These are phyloP conservation scores for Microctonus brassicae DNA, from an alignment of 2,888 invertebrate species.

Conservation along the genomic window DNA sequence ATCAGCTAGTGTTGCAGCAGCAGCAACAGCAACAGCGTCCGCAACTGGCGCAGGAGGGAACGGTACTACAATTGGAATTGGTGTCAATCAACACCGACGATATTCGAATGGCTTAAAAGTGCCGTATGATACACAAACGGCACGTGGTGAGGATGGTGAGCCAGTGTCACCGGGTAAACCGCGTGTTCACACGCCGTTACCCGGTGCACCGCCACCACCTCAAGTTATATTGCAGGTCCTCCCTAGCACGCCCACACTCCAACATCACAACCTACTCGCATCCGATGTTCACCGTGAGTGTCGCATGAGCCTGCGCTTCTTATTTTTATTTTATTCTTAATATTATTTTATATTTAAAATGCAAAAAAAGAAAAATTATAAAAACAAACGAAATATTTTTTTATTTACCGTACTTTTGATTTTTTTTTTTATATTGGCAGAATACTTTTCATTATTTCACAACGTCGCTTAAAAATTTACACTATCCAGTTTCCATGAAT, in stretches of 20 bases:
- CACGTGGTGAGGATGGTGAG: constrained; percentile 48
- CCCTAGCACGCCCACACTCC: constrained; percentile 71
- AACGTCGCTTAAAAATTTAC: background rate
- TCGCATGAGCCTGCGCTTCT: constrained; percentile 64
- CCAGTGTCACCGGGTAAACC: constrained; percentile 55
- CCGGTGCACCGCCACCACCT: constrained; percentile 73
- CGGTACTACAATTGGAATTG: constrained; percentile 63
- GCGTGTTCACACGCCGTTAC: constrained; percentile 49
- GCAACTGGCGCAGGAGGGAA: constrained; percentile 55
- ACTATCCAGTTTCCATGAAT: background rate
- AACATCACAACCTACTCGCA: constrained; percentile 68
- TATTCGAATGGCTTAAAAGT: constrained; percentile 70
- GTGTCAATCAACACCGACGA: constrained; percentile 59
- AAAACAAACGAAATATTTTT: background rate
- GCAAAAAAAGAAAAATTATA: background rate
- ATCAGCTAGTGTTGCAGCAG: constrained; percentile 47
- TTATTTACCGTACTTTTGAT: no score
- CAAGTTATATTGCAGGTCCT: constrained; percentile 85
- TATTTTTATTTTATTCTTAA: constrained; percentile 37
- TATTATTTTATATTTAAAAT: background rate
- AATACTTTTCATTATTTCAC: no score
- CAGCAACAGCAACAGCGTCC: constrained; percentile 26
- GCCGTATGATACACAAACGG: constrained; percentile 67
- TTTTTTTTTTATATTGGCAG: no score
- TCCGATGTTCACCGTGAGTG: constrained; percentile 70